Conservation (phyloP, 1,140 invertebrate genomes). For the Stegodyphus mimosarum region DNA sequence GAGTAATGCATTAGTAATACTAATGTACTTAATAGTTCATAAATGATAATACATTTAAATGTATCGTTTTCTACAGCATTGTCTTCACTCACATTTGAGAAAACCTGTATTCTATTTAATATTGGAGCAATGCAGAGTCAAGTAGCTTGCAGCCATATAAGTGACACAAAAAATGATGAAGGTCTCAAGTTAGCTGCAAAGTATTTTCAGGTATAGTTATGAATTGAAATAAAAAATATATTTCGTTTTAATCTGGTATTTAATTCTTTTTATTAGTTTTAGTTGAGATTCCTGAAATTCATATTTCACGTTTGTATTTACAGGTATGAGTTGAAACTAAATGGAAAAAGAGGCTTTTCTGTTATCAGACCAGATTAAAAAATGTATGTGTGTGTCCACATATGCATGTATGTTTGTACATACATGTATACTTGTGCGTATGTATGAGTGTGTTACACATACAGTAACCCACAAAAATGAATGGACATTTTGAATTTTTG, state of each 20-base stretch:
- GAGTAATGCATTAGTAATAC: neutral
- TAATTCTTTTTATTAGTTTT: too few species aligned
- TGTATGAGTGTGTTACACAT: too few species aligned
- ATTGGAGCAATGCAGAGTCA: conserved; percentile 93
- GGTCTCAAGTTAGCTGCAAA: conserved; percentile 93
- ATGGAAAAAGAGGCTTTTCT: too few species aligned
- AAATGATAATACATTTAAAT: neutral
- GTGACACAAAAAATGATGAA: conserved; percentile 85
- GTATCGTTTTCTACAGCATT: conserved; percentile 70
- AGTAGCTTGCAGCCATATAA: conserved; percentile 82
- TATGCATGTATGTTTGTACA: too few species aligned
- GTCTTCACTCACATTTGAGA: conserved; percentile 84
- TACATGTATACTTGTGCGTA: too few species aligned
- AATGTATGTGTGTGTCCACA: too few species aligned
- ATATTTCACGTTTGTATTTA: too few species aligned
- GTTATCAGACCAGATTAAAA: too few species aligned
- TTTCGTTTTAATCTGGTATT: neutral
- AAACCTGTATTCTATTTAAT: conserved; percentile 96
- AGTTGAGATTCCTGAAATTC: too few species aligned
- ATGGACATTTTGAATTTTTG: too few species aligned
- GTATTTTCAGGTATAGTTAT: conserved; percentile 80
- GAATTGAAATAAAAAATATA: neutral
- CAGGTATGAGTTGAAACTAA: too few species aligned
- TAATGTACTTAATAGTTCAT: neutral
- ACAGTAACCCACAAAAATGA: too few species aligned